Evolutionary conservation across 2,797 vertebrate species (phyloP).

Genomic region (Xiphorhynchus erythropygius): DNA sequence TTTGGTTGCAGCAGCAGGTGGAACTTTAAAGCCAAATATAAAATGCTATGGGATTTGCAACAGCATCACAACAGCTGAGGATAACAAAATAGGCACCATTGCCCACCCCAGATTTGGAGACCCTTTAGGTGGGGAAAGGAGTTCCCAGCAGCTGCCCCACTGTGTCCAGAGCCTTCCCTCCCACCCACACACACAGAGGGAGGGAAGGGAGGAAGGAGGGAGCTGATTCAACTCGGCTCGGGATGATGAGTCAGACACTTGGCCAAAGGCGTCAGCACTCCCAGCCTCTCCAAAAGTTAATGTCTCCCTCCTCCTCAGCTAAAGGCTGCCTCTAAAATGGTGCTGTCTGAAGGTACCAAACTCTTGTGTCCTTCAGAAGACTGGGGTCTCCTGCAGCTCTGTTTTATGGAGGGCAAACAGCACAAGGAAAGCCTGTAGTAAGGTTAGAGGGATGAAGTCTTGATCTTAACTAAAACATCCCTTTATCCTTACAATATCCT

Average conservation of each 20-base stretch:
- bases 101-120: not conserved
- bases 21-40: not conserved
- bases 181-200: not conserved
- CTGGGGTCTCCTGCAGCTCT: not conserved
- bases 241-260: conserved; percentile 30
- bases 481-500: too few species aligned
- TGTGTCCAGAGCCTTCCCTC: rapidly evolving
- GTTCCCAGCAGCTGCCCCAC: not conserved
- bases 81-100: not conserved
- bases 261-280: not conserved
- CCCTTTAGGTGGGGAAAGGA: not conserved
- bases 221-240: not conserved
- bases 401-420: not conserved
- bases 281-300: not conserved
- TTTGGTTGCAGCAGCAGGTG: not conserved
- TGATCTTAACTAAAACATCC: not conserved
- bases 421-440: not conserved
- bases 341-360: not conserved
- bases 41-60: not conserved
- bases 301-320: not conserved
- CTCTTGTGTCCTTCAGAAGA: not conserved
- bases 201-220: not conserved
- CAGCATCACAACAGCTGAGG: not conserved
- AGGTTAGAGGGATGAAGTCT: not conserved
- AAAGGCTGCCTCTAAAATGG: not conserved